phyloP scores from a whole-genome alignment of 2,797 vertebrate genomes.

The Gymnothorax javanicus region DNA sequence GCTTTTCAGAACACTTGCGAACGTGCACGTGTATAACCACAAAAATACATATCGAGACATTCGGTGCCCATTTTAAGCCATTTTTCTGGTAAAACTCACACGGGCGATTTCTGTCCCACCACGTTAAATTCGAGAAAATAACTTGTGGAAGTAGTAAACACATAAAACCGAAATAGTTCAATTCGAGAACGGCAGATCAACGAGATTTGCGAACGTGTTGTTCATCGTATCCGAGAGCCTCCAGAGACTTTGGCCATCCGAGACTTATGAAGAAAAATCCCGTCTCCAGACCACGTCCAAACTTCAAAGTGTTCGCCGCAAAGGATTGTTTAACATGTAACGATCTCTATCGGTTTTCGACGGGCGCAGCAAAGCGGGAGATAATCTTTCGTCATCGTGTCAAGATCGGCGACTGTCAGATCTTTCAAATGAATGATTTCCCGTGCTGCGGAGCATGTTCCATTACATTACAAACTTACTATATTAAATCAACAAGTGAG shows the following conservation, averaged over 20 bases:
- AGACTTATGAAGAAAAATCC: not conserved
- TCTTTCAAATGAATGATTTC: slow-evolving; percentile 7
- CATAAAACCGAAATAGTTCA: not conserved
- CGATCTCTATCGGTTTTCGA: not conserved
- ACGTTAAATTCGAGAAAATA: not conserved
- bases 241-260: not conserved
- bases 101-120: not conserved
- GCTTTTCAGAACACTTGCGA: slow-evolving; percentile 20
- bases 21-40: slow-evolving; percentile 22
- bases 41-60: not conserved
- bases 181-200: not conserved
- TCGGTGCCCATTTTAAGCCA: not conserved
- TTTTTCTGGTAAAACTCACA: not conserved
- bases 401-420: not conserved
- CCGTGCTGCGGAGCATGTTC: not conserved
- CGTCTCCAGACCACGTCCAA: not conserved
- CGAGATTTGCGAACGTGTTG: not conserved
- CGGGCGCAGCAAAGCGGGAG: slow-evolving; percentile 16
- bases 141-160: not conserved
- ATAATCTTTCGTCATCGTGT: not conserved
- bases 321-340: slow-evolving; percentile 1
- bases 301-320: not conserved
- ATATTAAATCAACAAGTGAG: not conserved
- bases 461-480: slow-evolving; percentile 12
- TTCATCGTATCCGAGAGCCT: not conserved